These are phyloP conservation scores for Linnaemya tessellans DNA, from an alignment of 2,888 invertebrate species.

Conservation along the genomic window DNA sequence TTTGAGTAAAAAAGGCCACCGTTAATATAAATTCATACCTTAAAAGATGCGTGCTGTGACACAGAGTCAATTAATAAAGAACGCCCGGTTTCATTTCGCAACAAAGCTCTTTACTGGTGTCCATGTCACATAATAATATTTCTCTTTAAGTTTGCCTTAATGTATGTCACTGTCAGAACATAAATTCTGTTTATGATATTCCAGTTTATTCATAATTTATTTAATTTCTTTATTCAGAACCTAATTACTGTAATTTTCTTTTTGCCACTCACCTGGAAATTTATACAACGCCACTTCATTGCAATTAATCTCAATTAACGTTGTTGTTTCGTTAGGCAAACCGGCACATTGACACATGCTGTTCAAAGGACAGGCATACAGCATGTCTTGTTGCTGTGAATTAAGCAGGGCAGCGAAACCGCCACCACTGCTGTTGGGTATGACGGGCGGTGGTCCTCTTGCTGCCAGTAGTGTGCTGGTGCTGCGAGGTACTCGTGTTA, in stretches of 20 bases:
- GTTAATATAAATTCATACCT: background rate
- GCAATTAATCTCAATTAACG: constrained; percentile 83
- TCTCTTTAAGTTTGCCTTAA: background rate
- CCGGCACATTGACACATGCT: constrained; percentile 84
- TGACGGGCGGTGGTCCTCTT: constrained; percentile 73
- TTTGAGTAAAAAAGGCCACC: background rate
- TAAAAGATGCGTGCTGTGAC: background rate
- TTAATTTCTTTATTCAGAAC: background rate
- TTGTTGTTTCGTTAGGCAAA: constrained; percentile 83
- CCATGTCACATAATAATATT: background rate
- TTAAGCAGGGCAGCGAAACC: constrained; percentile 80
- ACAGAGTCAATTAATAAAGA: background rate
- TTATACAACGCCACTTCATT: constrained; percentile 83
- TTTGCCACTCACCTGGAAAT: constrained; percentile 82
- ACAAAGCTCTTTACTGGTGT: background rate
- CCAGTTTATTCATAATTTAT: background rate
- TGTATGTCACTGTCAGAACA: background rate
- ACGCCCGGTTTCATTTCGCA: background rate
- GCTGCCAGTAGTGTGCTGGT: constrained; percentile 61
- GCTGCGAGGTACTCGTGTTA: constrained; percentile 74
- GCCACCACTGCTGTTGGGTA: constrained; percentile 73
- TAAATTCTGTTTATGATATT: background rate
- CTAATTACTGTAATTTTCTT: background rate
- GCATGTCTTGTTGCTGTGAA: constrained; percentile 82
- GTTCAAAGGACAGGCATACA: constrained; percentile 83